phyloP scores from a whole-genome alignment of 2,888 invertebrate genomes.

The Chorisops tibialis region DNA sequence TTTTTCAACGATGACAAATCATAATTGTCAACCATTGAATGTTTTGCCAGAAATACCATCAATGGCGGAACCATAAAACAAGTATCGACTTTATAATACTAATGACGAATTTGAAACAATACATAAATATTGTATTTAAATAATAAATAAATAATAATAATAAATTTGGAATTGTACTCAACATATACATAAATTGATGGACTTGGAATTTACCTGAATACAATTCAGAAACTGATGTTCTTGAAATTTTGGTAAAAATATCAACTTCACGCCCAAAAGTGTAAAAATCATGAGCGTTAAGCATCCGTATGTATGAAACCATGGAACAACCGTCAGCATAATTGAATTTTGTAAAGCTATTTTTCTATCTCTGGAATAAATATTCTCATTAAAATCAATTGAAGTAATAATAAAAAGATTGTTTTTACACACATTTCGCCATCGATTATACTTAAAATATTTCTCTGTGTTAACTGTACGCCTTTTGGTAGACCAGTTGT shows the following conservation, averaged over 20 bases:
- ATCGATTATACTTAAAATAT: slow-evolving; percentile 54
- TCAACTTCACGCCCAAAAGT: not conserved
- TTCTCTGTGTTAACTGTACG: slow-evolving; percentile 68
- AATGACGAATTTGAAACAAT: not conserved
- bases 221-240: not conserved
- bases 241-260: slow-evolving; percentile 5
- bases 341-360: not conserved
- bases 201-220: slow-evolving; percentile 4
- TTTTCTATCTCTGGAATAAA: not conserved
- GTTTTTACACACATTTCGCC: slow-evolving; percentile 40
- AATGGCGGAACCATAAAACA: slow-evolving; percentile 3
- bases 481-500: slow-evolving; percentile 78
- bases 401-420: not conserved
- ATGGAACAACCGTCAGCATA: not conserved
- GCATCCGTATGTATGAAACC: slow-evolving; percentile 2
- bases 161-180: not conserved
- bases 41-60: slow-evolving; percentile 55
- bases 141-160: not conserved
- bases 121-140: too few species aligned
- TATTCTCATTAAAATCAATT: not conserved
- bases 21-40: slow-evolving; percentile 71
- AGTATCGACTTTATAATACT: not conserved
- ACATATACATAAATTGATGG: not conserved
- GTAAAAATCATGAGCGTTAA: not conserved
- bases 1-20: slow-evolving; percentile 69